A percentile compares a stretch with the other conserved stretches of the same genome.
phyloP scores from a whole-genome alignment of 2,113 vertebrate species.

The Cavia aperea region DNA sequence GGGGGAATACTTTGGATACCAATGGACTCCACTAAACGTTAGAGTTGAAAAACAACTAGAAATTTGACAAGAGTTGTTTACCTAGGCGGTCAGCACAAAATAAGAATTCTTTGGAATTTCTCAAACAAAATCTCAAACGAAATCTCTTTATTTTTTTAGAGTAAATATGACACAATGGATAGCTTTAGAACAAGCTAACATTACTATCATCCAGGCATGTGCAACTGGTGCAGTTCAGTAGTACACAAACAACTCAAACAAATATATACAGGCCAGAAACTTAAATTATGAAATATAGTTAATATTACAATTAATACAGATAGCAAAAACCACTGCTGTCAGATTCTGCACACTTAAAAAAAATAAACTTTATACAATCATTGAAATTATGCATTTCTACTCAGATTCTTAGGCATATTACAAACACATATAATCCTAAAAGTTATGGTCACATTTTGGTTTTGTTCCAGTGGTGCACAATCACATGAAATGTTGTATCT shows the following conservation, averaged over 20 bases:
- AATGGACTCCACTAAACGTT: conserved; percentile 23
- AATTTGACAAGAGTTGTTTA: conserved; percentile 14
- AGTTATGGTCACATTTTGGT: conserved; percentile 78
- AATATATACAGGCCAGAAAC: conserved; percentile 72
- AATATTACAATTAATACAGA: conserved; percentile 67
- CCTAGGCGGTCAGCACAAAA: conserved; percentile 30
- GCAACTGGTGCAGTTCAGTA: conserved; percentile 84
- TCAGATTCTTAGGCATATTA: conserved; percentile 61
- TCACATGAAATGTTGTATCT: conserved; percentile 70
- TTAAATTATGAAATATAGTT: conserved; percentile 79
- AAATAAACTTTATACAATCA: conserved; percentile 66
- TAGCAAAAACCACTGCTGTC: conserved; percentile 68
- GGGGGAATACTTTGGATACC: not conserved
- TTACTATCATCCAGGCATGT: conserved; percentile 76
- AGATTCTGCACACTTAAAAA: conserved; percentile 67
- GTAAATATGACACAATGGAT: conserved; percentile 72
- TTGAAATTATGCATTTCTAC: conserved; percentile 68
- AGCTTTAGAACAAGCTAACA: conserved; percentile 88
- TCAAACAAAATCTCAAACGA: conserved; percentile 31
- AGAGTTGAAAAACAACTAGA: conserved; percentile 18
- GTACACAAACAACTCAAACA: conserved; percentile 77
- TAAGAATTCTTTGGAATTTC: conserved; percentile 55
- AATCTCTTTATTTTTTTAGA: conserved; percentile 74
- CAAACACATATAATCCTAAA: conserved; percentile 64
- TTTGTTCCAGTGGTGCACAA: conserved; percentile 77